These are phyloP conservation scores for Venturia canescens DNA, from an alignment of 1,140 invertebrate genomes.

Conservation along the genomic window DNA sequence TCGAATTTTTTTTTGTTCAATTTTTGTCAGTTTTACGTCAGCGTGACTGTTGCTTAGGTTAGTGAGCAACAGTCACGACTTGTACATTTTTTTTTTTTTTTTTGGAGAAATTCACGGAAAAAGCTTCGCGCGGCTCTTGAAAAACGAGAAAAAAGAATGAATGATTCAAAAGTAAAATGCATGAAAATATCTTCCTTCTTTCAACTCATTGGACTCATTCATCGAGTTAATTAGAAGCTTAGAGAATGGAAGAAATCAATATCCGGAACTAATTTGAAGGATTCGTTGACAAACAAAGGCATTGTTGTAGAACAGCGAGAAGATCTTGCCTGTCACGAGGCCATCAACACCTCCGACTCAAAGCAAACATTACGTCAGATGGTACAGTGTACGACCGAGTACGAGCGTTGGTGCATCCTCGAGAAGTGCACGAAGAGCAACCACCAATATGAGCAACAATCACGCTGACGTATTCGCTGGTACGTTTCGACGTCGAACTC, in stretches of 20 bases:
- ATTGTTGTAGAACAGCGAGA: conserved; percentile 75
- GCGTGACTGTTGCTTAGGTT: too few relatives aligned
- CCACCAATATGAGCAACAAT: conserved; percentile 60
- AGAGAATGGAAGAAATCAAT: conserved; percentile 15
- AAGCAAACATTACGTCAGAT: conserved; percentile 69
- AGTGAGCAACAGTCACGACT: too few relatives aligned
- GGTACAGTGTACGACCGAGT: conserved; percentile 63
- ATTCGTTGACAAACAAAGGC: conserved; percentile 66
- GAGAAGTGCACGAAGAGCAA: conserved; percentile 60
- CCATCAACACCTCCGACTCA: conserved; percentile 58
- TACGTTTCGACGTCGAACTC: conserved; percentile 70
- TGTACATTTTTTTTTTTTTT: too few relatives aligned
- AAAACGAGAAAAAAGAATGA: neutral
- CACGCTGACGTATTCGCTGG: conserved; percentile 65
- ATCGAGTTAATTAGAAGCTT: neutral
- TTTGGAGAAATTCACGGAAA: too few relatives aligned
- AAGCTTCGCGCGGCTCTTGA: too few relatives aligned
- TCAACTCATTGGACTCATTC: neutral
- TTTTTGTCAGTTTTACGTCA: too few relatives aligned
- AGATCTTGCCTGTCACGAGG: conserved; percentile 59
- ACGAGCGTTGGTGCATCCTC: conserved; percentile 57
- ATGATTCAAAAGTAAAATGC: too few relatives aligned
- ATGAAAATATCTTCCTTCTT: too few relatives aligned
- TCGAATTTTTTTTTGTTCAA: too few relatives aligned
- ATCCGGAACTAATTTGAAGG: conserved; percentile 32